Evolutionary conservation across 2,888 invertebrate genomes (phyloP), one percentile per base, ranked within the genome.

Genomic region (Tetramorium bicarinatum): DNA sequence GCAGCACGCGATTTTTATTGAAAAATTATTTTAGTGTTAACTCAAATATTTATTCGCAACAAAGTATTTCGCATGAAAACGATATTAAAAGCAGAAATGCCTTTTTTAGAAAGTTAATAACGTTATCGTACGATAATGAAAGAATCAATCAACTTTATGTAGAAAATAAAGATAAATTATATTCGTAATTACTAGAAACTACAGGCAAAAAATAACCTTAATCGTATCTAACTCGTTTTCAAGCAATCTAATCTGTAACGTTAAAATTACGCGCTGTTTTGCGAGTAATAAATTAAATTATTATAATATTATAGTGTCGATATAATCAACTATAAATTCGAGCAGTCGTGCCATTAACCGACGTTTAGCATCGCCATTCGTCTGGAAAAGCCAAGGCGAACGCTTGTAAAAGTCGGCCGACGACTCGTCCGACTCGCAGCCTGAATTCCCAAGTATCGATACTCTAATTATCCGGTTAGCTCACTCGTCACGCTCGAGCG

Each of bases 391-490:
- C 56, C 59, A 72, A 47, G 49, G 21, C 18, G n/a, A 77, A n/a
- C 29, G 76, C 66, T 29, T 69, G 49, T 49, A 80, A 47, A 80
- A 80, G 59, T 80, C 49, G 72, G 59, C 21, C 59, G 59, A 61
- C 47, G 49, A 71, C 59, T 44, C 72, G 34, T 52, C 66, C 47
- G 47, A 44, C 59, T 71, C 25, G 59, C 72, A 80, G 59, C 38
- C 18, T 80, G 72, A 72, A 80, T 80, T 80, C 47, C 47, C 59
- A 38, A 72, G 59, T 71, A 80, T 80, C 72, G 49, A 80, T 80
- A 80, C 59, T 61, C 79, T 80, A 80, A 80, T 80, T 80, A 80
- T 71, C 79, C 49, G 59, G 79, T 79, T 79, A 79, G 54, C 56
- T 69, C 79, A 47, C 47, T 79, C 47, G 79, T 72, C 79, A 71